phyloP scores from a whole-genome alignment of 1,140 invertebrate genomes.

The Zelostemma sp. region DNA sequence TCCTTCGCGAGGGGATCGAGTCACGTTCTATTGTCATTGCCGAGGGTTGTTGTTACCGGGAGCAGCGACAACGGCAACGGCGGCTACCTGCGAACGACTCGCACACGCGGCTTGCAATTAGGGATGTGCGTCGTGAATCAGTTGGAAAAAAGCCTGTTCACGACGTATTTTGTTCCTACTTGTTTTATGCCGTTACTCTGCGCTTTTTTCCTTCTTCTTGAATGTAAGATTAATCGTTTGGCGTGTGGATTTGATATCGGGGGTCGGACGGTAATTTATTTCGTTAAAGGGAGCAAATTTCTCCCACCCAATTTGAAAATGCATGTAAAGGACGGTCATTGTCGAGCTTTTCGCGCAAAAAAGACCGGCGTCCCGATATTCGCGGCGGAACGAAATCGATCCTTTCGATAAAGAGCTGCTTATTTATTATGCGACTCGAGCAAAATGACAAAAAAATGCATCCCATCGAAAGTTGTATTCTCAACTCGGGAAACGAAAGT shows the following conservation, averaged over 20 bases:
- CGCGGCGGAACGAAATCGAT: too few relatives aligned
- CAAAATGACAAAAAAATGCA: not conserved
- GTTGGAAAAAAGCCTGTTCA: slow-evolving; percentile 29
- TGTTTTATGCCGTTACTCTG: slow-evolving; percentile 28
- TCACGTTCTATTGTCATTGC: slow-evolving; percentile 34
- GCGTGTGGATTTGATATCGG: slow-evolving; percentile 45
- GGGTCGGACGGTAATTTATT: slow-evolving; percentile 31
- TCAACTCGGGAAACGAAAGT: slow-evolving; percentile 18
- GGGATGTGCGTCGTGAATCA: slow-evolving; percentile 42
- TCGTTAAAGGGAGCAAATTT: slow-evolving; percentile 12
- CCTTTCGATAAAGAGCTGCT: not conserved
- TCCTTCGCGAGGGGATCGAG: slow-evolving; percentile 13
- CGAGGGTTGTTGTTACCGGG: slow-evolving; percentile 37
- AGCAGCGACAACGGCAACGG: slow-evolving; percentile 18
- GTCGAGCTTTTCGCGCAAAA: not conserved
- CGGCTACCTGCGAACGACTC: slow-evolving; percentile 42
- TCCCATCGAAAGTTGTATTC: slow-evolving; percentile 15
- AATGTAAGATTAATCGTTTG: slow-evolving; percentile 48
- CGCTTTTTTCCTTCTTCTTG: slow-evolving; percentile 32
- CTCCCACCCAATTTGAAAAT: too few relatives aligned
- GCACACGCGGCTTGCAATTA: slow-evolving; percentile 46
- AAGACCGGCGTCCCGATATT: too few relatives aligned
- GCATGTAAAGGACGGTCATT: slow-evolving; percentile 16
- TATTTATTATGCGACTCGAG: not conserved
- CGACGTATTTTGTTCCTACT: slow-evolving; percentile 24